Evolutionary conservation across 2,797 vertebrate species (phyloP).

Genomic region (Spondyliosoma cantharus): DNA sequence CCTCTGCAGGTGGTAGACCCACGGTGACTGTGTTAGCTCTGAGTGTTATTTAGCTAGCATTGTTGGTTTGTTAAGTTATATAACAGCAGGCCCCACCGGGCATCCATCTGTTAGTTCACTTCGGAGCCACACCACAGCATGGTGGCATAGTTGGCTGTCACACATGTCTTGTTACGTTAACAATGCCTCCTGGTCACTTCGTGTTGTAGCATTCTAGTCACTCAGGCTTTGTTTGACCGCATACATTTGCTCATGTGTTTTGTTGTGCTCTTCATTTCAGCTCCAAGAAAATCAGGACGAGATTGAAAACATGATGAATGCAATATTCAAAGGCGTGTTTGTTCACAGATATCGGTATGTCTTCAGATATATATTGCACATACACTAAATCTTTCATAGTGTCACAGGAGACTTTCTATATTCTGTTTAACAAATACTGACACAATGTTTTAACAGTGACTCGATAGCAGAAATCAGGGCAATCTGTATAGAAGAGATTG

Average conservation of each 20-base stretch:
- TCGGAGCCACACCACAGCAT: constrained; percentile 52
- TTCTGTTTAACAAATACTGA: not conserved
- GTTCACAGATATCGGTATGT: constrained; percentile 98
- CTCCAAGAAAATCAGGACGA: constrained; percentile 99
- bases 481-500: constrained; percentile 98
- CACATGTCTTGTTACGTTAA: constrained; percentile 58
- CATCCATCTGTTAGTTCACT: constrained; percentile 74
- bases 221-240: constrained; percentile 16
- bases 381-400: not conserved
- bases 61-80: constrained; percentile 65
- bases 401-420: not conserved
- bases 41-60: constrained; percentile 51
- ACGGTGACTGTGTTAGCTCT: constrained; percentile 39
- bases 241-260: not conserved
- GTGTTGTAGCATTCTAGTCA: constrained; percentile 2
- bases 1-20: constrained; percentile 45
- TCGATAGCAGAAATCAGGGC: constrained; percentile 98
- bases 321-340: constrained; percentile 99
- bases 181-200: constrained; percentile 39
- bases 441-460: constrained; percentile 82
- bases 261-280: constrained; percentile 82
- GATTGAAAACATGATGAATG: constrained; percentile 99
- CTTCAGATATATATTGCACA: constrained; percentile 1
- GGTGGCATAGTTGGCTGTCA: constrained; percentile 57
- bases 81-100: constrained; percentile 67